Base-by-base conservation (phyloP, 2,113 vertebrate genomes). In the Ginglymostoma cirratum region DNA sequence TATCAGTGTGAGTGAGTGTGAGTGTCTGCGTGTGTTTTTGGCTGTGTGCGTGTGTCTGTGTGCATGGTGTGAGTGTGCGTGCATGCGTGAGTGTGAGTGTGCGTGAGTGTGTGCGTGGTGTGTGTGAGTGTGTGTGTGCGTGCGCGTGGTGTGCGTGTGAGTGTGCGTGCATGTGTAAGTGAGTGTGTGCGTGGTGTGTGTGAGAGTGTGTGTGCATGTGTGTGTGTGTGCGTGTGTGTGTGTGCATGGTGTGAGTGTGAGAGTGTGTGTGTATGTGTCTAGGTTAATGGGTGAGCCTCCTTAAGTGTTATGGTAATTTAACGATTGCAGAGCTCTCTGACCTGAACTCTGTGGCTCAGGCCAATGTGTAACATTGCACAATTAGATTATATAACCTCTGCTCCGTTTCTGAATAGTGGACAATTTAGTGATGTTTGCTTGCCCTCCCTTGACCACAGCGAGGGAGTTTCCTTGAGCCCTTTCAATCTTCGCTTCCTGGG, bases 371-470 rank as follows among this genome's bases (percentile, higher is more conserved):
- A 66, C 65, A 23, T 42, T 93, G 89, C 89, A 66, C 55, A 66
- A 42, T 93, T 93, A 93, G 89, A n/a, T 93, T n/a, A 93, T 66
- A 66, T 93, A 93, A 93, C 89, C 89, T 93, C 17, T 93, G 89
- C 89, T 93, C 89, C 61, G 2, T 24, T 6, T 38, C 65, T 65
- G 89, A 93, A 66, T 66, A 67, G 7, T 2, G 15, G 15, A 66
- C 61, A n/a, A 34, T 93, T 67, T 66, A 93, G 21, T 67, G 34
- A 19, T 92, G 87, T 66, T 93, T 93, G 61, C 17, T 93, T 93
- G 61, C 34, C 61, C 89, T 67, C 61, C 61, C 34, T 42, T 93
- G 61, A 67, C 89, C 17, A 23, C 38, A 66, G 89, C 23, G 2
- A 66, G 61, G 89, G 89, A 66, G 61, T 93, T 93, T 66, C 61